Evolutionary conservation across 2,888 invertebrate genomes (phyloP), one percentile per base, ranked within the genome.

Genomic region (Epicampocera succincta): DNA sequence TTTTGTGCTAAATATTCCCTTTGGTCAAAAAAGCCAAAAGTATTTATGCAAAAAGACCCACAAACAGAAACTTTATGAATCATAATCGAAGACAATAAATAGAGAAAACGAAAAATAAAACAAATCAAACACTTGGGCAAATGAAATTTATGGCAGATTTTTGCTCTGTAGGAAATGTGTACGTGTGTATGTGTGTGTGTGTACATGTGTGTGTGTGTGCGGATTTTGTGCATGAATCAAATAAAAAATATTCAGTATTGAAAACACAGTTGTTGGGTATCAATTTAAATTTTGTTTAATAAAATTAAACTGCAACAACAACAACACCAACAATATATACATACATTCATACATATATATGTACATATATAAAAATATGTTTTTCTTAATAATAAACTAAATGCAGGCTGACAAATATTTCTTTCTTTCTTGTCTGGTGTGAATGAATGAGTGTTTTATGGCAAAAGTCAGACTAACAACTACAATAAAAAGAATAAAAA

Each of bases 371-470:
- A 25, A 44, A 40, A 21, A 65, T 42, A 52, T 19, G 15, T 52
- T 15, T 38, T 42, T 38, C 19, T 38, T 42, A 63, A 38, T 65
- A 65, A 74, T 56, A 71, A 72, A 82, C 69, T 72, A 63, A 80
- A 76, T 80, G 71, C 78, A 78, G 42, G 78, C 74, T 82, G 82
- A 82, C 78, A 82, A 78, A 78, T 82, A 78, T 69, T 73, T 82
- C 52, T 69, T 73, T 82, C 52, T 69, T 69, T 77, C 60, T 60
- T 60, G 61, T 54, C 52, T 76, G 29, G 48, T 63, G 52, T 69
- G 65, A 65, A 58, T 73, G 73, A 61, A 50, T 74, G 65, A 65
- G 65, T 73, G 74, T 68, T 74, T 73, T 73, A 72, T 74, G 68
- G 74, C 74, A 68, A 74, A 74, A 74, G 58, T 73, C 72, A 60